Evolutionary conservation across 2,113 vertebrate species (phyloP).

Genomic region (Eubucco bourcierii): DNA sequence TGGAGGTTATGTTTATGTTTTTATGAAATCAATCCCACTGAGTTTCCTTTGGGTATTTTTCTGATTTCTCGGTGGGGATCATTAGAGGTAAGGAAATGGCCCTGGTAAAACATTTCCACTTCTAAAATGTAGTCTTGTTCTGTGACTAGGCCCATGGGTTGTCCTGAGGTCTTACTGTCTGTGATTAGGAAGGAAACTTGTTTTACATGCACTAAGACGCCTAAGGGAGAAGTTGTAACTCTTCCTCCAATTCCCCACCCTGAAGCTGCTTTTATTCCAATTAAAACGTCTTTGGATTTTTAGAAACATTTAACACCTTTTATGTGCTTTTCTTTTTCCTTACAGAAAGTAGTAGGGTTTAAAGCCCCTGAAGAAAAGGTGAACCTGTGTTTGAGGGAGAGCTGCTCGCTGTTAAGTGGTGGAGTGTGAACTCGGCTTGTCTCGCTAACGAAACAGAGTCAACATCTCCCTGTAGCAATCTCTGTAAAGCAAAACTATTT

Average conservation of each 20-base stretch:
- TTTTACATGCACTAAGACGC: not conserved
- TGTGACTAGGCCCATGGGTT: not conserved
- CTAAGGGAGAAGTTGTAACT: not conserved
- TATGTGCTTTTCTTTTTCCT: slow-evolving; percentile 6
- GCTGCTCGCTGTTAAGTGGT: slow-evolving; percentile 41
- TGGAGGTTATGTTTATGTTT: not conserved
- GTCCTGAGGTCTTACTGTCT: not conserved
- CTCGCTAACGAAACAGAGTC: slow-evolving; percentile 61
- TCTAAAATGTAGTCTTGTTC: not conserved
- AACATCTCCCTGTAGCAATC: slow-evolving; percentile 57
- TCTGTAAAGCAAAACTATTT: slow-evolving; percentile 67
- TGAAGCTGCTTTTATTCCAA: slow-evolving; percentile 14
- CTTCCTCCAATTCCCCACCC: not conserved
- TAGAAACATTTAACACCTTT: not conserved
- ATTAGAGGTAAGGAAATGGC: not conserved
- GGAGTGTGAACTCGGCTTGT: slow-evolving; percentile 64
- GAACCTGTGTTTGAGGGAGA: slow-evolving; percentile 29
- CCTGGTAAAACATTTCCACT: not conserved
- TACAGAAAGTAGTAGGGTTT: not conserved
- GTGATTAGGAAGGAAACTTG: not conserved
- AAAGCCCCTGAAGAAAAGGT: slow-evolving; percentile 38
- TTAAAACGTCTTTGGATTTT: slow-evolving; percentile 17
- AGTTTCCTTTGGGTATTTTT: slow-evolving; percentile 3
- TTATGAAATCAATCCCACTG: not conserved
- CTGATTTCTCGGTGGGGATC: not conserved